Evolutionary conservation across 37 sponge, comb jelly and placozoan species (phyloP).

Genomic region (Halichondria panicea): DNA sequence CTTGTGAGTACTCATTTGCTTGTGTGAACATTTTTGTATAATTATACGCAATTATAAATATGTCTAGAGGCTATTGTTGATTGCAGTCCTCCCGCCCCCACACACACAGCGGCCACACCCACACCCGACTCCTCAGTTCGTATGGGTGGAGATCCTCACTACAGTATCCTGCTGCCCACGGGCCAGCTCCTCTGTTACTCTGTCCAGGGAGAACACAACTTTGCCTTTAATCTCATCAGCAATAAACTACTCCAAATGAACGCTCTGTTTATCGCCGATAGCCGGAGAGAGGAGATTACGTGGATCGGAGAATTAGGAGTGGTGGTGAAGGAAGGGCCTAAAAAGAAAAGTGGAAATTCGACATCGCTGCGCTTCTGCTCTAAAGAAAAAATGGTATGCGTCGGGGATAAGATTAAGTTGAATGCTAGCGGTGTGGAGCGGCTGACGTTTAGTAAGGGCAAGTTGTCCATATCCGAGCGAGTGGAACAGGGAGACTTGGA

Average conservation of each 20-base stretch:
- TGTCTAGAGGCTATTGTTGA: too few species aligned
- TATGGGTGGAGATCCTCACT: slow-evolving; percentile 45
- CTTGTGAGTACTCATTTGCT: too few species aligned
- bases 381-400: slow-evolving; percentile 1
- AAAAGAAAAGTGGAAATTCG: slow-evolving; percentile 8
- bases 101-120: too few species aligned
- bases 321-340: slow-evolving; percentile 1
- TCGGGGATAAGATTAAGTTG: slow-evolving; percentile 9
- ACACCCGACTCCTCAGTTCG: too few species aligned
- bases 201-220: slow-evolving; percentile 31
- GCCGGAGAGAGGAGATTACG: slow-evolving; percentile 24
- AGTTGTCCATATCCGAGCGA: slow-evolving; percentile 16
- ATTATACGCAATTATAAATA: too few species aligned
- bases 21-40: too few species aligned
- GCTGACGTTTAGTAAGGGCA: slow-evolving; percentile 6
- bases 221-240: slow-evolving; percentile 42
- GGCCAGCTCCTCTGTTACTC: slow-evolving; percentile 43
- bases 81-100: too few species aligned
- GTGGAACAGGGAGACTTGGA: too few species aligned
- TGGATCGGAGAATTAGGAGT: slow-evolving; percentile 39
- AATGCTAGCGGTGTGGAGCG: slow-evolving; percentile 2
- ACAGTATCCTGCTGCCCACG: slow-evolving; percentile 33
- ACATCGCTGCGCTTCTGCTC: slow-evolving; percentile 27
- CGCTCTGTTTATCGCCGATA: slow-evolving; percentile 22
- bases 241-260: slow-evolving; percentile 34